phyloP scores from a whole-genome alignment of 2,113 vertebrate genomes.

The Neogale vison region DNA sequence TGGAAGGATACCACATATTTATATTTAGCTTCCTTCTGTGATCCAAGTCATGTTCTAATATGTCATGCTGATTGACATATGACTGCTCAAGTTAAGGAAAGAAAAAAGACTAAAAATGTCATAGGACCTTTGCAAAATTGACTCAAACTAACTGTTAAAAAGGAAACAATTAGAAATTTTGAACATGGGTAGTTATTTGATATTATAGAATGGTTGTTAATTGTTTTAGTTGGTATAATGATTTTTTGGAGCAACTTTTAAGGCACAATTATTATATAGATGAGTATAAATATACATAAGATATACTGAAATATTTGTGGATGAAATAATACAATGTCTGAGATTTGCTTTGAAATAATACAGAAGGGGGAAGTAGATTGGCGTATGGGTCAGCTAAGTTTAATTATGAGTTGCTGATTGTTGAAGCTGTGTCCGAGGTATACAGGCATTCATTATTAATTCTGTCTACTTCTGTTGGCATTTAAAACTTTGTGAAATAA shows the following conservation, averaged over 20 bases:
- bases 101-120: neutral
- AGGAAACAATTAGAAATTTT: neutral
- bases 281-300: neutral
- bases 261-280: neutral
- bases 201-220: neutral
- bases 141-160: neutral
- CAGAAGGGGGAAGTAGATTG: neutral
- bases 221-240: slow-evolving; percentile 2
- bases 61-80: neutral
- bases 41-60: neutral
- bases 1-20: neutral
- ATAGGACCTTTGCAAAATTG: neutral
- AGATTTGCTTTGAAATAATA: slow-evolving; percentile 31
- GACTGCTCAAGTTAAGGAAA: neutral
- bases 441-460: neutral
- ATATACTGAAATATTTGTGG: neutral
- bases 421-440: neutral
- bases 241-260: neutral
- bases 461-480: neutral
- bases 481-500: neutral
- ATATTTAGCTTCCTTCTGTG: neutral
- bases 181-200: neutral
- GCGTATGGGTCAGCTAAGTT: neutral
- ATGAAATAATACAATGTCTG: neutral
- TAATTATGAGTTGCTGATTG: neutral